A percentile compares a stretch with the other conserved stretches of the same genome.
Evolutionary conservation across 2,797 vertebrate species (phyloP).

Genomic region (Babyrousa celebensis): DNA sequence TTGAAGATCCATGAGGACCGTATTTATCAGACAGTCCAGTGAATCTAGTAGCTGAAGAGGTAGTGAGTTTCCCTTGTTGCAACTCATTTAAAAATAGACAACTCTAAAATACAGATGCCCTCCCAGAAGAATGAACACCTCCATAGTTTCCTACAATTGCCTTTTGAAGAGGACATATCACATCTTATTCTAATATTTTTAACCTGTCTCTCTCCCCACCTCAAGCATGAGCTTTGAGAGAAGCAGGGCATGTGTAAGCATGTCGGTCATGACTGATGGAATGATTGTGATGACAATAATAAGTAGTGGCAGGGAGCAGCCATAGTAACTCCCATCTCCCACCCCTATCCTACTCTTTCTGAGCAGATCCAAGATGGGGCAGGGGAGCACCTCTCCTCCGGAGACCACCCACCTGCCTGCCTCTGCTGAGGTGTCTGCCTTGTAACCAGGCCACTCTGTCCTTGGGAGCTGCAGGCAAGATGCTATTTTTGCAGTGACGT

Average conservation of each 20-base stretch:
- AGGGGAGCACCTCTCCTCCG: fast-evolving
- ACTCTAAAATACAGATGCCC: neutral
- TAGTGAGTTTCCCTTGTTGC: neutral
- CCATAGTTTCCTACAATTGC: neutral
- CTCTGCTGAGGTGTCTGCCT: neutral
- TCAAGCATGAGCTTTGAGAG: neutral
- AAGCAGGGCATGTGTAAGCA: neutral
- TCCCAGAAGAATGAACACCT: neutral
- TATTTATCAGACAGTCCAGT: neutral
- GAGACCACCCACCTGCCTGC: neutral
- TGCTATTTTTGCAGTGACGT: conserved; percentile 46
- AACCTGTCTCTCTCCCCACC: neutral
- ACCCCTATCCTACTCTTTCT: too few species aligned
- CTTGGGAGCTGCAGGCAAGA: neutral
- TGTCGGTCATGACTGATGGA: neutral
- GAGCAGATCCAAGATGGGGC: neutral
- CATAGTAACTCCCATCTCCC: fast-evolving
- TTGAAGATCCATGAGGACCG: neutral
- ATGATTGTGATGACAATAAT: too few species aligned
- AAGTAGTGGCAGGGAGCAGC: fast-evolving
- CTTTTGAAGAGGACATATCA: neutral
- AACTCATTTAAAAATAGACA: neutral
- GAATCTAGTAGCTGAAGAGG: neutral
- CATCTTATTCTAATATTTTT: neutral
- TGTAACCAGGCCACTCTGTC: neutral